Evolutionary conservation across 2,113 vertebrate genomes (phyloP).

Genomic region (Phalacrocorax aristotelis): DNA sequence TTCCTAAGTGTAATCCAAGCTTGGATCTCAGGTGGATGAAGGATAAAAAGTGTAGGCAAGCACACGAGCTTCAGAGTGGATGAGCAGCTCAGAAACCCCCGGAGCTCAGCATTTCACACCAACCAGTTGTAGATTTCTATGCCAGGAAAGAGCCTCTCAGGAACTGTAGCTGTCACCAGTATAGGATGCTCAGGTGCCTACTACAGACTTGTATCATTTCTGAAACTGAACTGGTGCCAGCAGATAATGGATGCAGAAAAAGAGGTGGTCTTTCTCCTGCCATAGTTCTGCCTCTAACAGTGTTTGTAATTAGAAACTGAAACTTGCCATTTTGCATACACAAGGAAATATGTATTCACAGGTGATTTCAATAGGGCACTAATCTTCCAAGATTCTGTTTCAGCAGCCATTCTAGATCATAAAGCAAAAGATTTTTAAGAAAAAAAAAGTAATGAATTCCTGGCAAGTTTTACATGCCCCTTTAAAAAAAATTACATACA

Average conservation of each 20-base stretch:
- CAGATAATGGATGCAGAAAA: background rate
- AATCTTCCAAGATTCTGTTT: background rate
- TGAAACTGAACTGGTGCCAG: background rate
- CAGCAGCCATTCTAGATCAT: background rate
- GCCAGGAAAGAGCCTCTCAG: background rate
- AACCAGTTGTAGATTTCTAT: background rate
- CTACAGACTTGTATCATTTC: background rate
- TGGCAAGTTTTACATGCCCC: constrained; percentile 43
- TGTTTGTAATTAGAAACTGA: background rate
- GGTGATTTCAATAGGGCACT: background rate
- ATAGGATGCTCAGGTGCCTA: background rate
- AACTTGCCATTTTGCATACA: background rate
- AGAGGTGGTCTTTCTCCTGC: background rate
- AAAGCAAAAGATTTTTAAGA: background rate
- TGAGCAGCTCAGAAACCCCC: background rate
- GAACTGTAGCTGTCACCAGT: background rate
- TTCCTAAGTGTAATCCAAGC: background rate
- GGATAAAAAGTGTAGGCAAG: background rate
- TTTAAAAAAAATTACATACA: background rate
- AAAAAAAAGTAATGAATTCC: constrained; percentile 17
- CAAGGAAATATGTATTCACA: background rate
- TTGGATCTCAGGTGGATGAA: background rate
- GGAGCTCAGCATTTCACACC: background rate
- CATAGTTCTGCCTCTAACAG: background rate
- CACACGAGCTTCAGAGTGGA: background rate